Conservation (phyloP, 2,113 vertebrate species). For the Rhegmatorhina hoffmannsi region DNA sequence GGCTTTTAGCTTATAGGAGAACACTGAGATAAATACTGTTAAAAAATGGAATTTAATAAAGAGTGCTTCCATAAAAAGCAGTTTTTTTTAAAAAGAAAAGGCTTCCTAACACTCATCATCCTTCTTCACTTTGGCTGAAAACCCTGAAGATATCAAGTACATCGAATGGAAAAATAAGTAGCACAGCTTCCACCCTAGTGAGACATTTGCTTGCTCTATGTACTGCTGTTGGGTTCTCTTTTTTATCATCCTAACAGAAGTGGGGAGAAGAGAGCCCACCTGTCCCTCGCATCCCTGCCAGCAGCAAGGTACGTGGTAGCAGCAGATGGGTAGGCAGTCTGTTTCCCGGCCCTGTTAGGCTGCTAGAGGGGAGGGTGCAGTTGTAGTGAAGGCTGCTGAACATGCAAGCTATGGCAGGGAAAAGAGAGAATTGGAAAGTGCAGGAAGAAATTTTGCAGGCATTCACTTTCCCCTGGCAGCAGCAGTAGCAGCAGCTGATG, state of each 20-base stretch:
- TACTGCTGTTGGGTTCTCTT: neutral
- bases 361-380: neutral
- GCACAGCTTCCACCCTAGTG: neutral
- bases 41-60: neutral
- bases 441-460: neutral
- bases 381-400: neutral
- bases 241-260: neutral
- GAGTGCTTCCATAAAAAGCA: neutral
- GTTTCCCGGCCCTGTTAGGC: neutral
- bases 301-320: neutral
- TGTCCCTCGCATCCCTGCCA: neutral
- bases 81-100: neutral
- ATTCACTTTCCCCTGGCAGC: neutral
- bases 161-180: neutral
- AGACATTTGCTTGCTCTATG: neutral
- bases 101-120: neutral
- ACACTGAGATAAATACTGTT: neutral
- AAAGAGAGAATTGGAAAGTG: neutral
- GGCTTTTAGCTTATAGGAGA: neutral
- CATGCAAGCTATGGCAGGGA: neutral
- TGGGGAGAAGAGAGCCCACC: neutral
- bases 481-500: neutral
- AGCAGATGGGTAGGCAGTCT: slow-evolving; percentile 16
- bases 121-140: neutral
- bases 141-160: neutral